Evolutionary conservation across 2,113 vertebrate species (phyloP).

Genomic region (Rostratula benghalensis): DNA sequence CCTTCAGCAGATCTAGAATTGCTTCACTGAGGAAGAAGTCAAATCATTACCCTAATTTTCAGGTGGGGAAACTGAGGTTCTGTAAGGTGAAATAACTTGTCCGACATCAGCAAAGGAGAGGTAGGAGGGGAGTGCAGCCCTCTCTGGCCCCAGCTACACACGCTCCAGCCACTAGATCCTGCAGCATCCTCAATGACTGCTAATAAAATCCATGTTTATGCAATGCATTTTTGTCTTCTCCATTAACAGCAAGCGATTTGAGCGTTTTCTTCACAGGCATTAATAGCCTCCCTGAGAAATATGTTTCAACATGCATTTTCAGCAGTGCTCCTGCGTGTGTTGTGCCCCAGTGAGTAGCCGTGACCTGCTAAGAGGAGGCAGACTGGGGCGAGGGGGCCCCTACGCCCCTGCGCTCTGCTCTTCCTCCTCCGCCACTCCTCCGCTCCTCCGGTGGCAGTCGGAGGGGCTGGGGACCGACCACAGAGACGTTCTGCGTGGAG

Average conservation of each 20-base stretch:
- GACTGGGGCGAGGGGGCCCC: neutral
- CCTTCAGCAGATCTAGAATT: neutral
- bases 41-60: neutral
- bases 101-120: neutral
- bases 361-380: constrained; percentile 30
- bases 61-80: neutral
- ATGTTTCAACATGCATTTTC: constrained; percentile 44
- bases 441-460: neutral
- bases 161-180: neutral
- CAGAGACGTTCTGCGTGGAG: neutral
- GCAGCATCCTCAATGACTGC: neutral
- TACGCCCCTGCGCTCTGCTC: neutral
- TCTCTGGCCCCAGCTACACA: neutral
- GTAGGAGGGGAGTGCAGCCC: neutral
- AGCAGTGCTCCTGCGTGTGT: neutral
- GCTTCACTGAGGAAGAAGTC: constrained; percentile 17
- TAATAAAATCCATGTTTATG: neutral
- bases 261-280: constrained; percentile 59
- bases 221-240: constrained; percentile 32
- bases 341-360: constrained; percentile 23
- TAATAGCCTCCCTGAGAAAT: constrained; percentile 61
- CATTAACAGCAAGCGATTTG: constrained; percentile 36
- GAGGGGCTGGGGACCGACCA: constrained; percentile 7
- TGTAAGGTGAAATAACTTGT: neutral
- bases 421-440: neutral